phyloP scores from a whole-genome alignment of 2,797 vertebrate species.

The Enteromius argenteus region DNA sequence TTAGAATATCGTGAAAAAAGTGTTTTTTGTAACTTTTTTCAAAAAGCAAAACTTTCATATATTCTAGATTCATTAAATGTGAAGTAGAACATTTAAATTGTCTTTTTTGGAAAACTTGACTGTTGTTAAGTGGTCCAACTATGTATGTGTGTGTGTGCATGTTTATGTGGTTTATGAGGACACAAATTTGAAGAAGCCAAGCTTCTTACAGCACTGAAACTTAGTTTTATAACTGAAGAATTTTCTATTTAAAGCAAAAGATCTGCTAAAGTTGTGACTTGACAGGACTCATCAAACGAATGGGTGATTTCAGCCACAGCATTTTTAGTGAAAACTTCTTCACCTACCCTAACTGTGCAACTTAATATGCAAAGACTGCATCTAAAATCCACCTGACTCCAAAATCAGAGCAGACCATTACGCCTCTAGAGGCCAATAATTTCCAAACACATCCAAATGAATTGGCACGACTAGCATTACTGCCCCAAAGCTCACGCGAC shows the following conservation, averaged over 20 bases:
- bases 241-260: neutral
- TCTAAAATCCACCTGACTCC: neutral
- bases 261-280: neutral
- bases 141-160: too few relatives aligned
- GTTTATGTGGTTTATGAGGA: too few relatives aligned
- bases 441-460: neutral
- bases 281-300: neutral
- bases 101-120: too few relatives aligned
- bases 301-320: neutral
- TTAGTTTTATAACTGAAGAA: neutral
- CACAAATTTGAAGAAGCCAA: too few relatives aligned
- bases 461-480: neutral
- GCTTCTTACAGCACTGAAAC: neutral
- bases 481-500: neutral
- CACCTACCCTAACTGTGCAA: neutral
- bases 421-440: neutral
- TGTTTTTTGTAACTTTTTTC: too few relatives aligned
- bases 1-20: too few relatives aligned
- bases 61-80: too few relatives aligned
- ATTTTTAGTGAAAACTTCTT: neutral
- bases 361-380: neutral
- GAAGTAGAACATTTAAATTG: too few relatives aligned
- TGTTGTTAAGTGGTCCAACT: too few relatives aligned
- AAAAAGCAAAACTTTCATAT: too few relatives aligned
- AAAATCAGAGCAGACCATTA: neutral